phyloP scores from a whole-genome alignment of 2,888 invertebrate species.

The Cerastis rubricosa region DNA sequence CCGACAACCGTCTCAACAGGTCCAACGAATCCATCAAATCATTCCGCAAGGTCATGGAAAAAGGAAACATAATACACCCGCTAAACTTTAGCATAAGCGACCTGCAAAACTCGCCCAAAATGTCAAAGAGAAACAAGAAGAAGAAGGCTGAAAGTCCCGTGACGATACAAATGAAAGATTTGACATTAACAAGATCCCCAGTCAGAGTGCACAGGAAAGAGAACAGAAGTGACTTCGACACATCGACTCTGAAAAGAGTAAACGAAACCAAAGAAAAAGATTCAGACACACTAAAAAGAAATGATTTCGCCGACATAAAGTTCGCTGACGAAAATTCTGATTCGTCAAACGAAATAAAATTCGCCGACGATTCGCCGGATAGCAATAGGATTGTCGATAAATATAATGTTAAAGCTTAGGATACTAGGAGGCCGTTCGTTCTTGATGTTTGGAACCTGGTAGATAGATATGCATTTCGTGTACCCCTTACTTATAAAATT shows the following conservation, averaged over 20 bases:
- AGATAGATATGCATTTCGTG: conserved; percentile 45
- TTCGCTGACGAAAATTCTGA: conserved; percentile 94
- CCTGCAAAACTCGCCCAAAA: conserved; percentile 85
- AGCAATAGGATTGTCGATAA: conserved; percentile 85
- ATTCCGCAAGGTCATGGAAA: conserved; percentile 80
- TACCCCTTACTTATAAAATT: conserved; percentile 53
- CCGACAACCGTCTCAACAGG: conserved; percentile 77
- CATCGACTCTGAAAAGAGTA: conserved; percentile 91
- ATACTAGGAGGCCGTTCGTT: conserved; percentile 36
- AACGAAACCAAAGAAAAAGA: conserved; percentile 92
- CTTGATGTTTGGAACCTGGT: conserved; percentile 58
- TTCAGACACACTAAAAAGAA: conserved; percentile 88
- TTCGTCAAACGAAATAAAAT: conserved; percentile 87
- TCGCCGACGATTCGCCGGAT: conserved; percentile 88
- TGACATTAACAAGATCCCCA: conserved; percentile 83
- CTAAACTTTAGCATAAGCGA: conserved; percentile 88
- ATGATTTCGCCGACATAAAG: conserved; percentile 92
- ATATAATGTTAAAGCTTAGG: conserved; percentile 82
- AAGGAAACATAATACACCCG: conserved; percentile 87
- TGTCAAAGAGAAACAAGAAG: conserved; percentile 79
- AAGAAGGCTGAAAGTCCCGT: conserved; percentile 80
- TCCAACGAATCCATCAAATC: conserved; percentile 85
- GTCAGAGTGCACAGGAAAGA: conserved; percentile 83
- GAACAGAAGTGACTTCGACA: conserved; percentile 76
- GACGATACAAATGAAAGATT: conserved; percentile 85